Evolutionary conservation across 1,140 invertebrate genomes (phyloP), one percentile per base, ranked within the genome.

Genomic region (Sitophilus oryzae): DNA sequence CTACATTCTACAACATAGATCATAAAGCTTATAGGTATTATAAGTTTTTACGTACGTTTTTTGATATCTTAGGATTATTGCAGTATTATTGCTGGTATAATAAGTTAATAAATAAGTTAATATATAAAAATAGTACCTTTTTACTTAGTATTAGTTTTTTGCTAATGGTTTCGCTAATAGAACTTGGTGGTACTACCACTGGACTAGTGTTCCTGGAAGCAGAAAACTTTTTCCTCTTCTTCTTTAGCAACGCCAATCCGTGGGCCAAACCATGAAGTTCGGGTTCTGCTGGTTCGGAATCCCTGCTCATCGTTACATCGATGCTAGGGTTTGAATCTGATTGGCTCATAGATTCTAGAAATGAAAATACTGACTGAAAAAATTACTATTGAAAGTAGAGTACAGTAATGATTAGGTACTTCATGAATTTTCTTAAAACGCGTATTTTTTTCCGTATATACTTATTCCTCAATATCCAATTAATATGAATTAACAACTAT

Each of bases 151-250:
- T 20, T 48, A 59, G 41, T 46, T 61, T 61, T 41, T 52, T 55
- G 14, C 30, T 20, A 35, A 56, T 22, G 58, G 58, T 50, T 56
- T 65, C 19, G 58, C 60, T 62, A 58, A 63, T 52, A 45, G 62
- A 49, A 70, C 56, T 60, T 18, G 69, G 60, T 2, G 69, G 65
- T 10, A 73, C 70, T 36, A 77, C 74, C 22, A 73, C 76, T 2
- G 81, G 80, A 30, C 79, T 81, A 22, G 82, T 80, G 47, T 84
- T 82, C 51, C 86, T 77, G 16, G 85, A 88, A 23, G 84, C 79
- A 0, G 84, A 86, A 69, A 88, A 89, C 63, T 86, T 88, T 70
- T 88, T 88, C 35, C 86, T 79, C 70, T 88, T 89, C 59, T 81
- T 81, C 60, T 82, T 83, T 14, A 88, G 73, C 1, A 85, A 79